Percentiles rank a stretch among this genome's conserved stretches.
Conservation (phyloP, 1,140 invertebrate genomes). For the Holotrichia oblita region DNA sequence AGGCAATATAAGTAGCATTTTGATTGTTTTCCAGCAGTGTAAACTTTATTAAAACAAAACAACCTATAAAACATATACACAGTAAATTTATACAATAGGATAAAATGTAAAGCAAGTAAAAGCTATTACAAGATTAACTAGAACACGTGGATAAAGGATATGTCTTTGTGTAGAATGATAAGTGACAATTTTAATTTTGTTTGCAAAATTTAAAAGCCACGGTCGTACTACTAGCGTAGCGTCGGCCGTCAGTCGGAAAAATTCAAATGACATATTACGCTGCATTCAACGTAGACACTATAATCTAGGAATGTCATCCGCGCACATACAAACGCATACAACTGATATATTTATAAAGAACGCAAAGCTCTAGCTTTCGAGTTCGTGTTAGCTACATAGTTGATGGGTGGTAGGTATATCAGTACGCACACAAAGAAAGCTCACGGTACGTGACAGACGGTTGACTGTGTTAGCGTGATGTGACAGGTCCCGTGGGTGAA, state of each 20-base stretch:
- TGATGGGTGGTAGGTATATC: neutral
- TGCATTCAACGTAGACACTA: neutral
- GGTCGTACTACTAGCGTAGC: neutral
- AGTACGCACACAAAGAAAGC: neutral
- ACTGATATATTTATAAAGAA: neutral
- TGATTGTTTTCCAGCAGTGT: too few relatives aligned
- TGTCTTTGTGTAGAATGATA: neutral
- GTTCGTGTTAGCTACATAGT: neutral
- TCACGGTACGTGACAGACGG: neutral
- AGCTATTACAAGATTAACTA: neutral
- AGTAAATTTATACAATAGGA: neutral
- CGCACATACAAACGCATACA: neutral
- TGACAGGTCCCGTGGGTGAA: constrained; percentile 18
- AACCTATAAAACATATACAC: too few relatives aligned
- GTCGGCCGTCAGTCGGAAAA: neutral
- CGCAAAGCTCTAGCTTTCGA: constrained; percentile 11
- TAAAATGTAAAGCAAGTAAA: neutral
- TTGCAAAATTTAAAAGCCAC: constrained; percentile 6
- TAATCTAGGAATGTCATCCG: constrained; percentile 12
- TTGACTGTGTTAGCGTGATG: neutral
- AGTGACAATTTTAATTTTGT: constrained; percentile 7
- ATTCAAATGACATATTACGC: constrained; percentile 20
- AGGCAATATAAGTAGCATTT: too few relatives aligned
- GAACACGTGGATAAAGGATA: neutral
- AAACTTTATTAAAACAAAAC: too few relatives aligned